phyloP scores from a whole-genome alignment of 2,113 vertebrate species.

The Bubo scandiacus region DNA sequence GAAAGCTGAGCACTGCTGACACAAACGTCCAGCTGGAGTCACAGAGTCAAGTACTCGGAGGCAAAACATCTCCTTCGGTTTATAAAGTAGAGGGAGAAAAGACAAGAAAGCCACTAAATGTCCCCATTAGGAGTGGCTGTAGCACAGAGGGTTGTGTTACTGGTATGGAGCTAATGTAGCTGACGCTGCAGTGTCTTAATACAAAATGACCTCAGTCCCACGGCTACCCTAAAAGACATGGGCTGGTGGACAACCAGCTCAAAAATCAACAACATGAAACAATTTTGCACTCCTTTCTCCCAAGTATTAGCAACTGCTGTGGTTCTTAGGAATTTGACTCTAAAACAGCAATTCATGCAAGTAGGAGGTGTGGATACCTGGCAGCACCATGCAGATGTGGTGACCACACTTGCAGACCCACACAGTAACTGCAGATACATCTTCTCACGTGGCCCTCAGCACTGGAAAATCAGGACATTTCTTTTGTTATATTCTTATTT shows the following conservation, averaged over 20 bases:
- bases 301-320: not conserved
- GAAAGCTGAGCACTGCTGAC: not conserved
- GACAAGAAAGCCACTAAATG: not conserved
- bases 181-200: not conserved
- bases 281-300: not conserved
- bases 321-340: not conserved
- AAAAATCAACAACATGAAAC: not conserved
- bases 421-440: not conserved
- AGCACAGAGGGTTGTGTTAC: not conserved
- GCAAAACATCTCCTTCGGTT: not conserved
- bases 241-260: not conserved
- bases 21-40: not conserved
- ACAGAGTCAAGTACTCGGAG: not conserved
- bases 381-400: not conserved
- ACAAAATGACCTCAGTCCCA: not conserved
- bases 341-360: not conserved
- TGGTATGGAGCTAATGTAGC: not conserved
- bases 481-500: not conserved
- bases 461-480: not conserved
- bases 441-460: not conserved
- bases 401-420: not conserved
- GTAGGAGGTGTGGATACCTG: not conserved
- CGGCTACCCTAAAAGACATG: not conserved
- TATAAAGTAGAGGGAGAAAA: not conserved
- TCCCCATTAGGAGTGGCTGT: not conserved